Evolutionary conservation across 2,797 vertebrate genomes (phyloP), one percentile per base, ranked within the genome.

Genomic region (Hippopotamyrus pictus): DNA sequence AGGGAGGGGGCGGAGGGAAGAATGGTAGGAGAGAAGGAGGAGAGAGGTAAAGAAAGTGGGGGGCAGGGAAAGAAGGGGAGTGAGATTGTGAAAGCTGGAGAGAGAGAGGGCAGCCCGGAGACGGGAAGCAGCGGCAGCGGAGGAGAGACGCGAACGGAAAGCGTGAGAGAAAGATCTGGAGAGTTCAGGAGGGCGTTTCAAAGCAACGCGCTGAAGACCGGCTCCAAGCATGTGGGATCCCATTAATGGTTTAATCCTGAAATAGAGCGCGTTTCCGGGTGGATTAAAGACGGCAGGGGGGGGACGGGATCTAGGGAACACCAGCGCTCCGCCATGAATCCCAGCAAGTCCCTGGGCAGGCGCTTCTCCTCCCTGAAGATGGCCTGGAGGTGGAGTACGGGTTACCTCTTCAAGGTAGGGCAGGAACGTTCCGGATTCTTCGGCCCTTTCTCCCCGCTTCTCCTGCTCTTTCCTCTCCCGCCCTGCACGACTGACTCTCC

Each of bases 381-480:
- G 89, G 95, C 96, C n/a, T 96, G 95, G 96, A 93, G 96, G 79
- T 97, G 96, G 96, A 97, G 96, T 90, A 96, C 96, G 0, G 96
- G 96, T 19, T 94, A 96, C 94, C 95, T 97, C 91, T 95, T 96
- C 92, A 93, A 93, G 92, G 92, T 93, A 93, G 83, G 82, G 22
- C 37, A 51, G 4, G 5, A 11, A 44, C 37, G 2, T 41, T 41
- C 37, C 5, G 17, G 73, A 79, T 79, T 17, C 73, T 79, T 37
- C 17, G 33, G 17, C 33, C 73, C 73, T n/a, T 76, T 1, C 89
- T 59, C 87, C 88, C n/a, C 87, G 89, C 29, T 79, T 79, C 73
- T 79, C 25, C 11, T 25, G 19, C 69, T 79, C 41, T 65, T 33
- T 86, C 88, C 76, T 90, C 87, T 14, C 88, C 90, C 65, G 88